Percentiles rank a stretch among this genome's conserved stretches.
These are phyloP conservation scores for Electrona antarctica DNA, from an alignment of 2,113 vertebrate genomes.

Conservation along the genomic window DNA sequence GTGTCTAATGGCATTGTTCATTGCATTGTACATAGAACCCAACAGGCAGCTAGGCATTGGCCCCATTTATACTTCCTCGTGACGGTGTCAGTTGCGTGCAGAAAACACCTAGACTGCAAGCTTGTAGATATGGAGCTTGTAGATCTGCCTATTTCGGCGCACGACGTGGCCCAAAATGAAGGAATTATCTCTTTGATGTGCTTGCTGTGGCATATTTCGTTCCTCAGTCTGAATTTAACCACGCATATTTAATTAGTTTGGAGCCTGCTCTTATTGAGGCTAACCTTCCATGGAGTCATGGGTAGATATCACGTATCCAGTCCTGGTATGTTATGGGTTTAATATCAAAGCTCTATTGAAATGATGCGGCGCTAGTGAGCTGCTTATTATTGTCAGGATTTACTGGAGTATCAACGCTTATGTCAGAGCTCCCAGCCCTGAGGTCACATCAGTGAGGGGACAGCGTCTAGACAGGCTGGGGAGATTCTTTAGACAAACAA, in stretches of 20 bases:
- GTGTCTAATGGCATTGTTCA: too few species aligned
- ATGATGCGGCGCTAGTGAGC: conserved; percentile 20
- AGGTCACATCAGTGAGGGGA: conserved; percentile 53
- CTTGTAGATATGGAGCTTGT: too few species aligned
- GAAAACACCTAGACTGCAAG: too few species aligned
- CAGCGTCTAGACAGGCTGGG: conserved; percentile 26
- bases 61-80: too few species aligned
- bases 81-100: too few species aligned
- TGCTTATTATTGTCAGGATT: conserved; percentile 24
- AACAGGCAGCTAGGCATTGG: too few species aligned
- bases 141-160: too few species aligned
- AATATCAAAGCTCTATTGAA: conserved; percentile 20
- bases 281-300: conserved; percentile 8
- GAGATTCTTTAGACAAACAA: conserved; percentile 14
- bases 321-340: conserved; percentile 26
- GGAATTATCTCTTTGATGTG: background rate
- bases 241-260: background rate
- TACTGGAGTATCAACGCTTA: conserved; percentile 48
- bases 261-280: background rate
- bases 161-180: too few species aligned
- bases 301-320: background rate
- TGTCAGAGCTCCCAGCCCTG: conserved; percentile 37
- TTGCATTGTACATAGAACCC: too few species aligned
- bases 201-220: background rate
- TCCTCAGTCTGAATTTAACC: background rate